Evolutionary conservation across 2,888 invertebrate species (phyloP).

Genomic region (Anodontia alba): DNA sequence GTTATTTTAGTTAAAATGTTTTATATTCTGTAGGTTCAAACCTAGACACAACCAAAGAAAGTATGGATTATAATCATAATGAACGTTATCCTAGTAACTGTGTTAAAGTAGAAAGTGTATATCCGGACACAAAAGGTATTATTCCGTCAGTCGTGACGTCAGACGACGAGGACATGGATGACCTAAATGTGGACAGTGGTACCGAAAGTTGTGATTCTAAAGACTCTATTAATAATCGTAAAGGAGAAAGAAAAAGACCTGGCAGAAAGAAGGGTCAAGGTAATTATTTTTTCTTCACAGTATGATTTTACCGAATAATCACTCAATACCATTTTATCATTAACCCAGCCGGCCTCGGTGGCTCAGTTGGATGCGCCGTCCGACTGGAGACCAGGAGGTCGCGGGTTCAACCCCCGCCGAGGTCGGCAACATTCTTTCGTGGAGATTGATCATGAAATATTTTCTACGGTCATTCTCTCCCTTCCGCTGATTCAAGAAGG

Average conservation of each 20-base stretch:
- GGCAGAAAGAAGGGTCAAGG: constrained; percentile 80
- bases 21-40: background rate
- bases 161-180: constrained; percentile 44
- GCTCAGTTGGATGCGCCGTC: too few species aligned
- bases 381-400: too few species aligned
- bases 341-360: too few species aligned
- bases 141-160: constrained; percentile 45
- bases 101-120: constrained; percentile 6
- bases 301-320: too few species aligned
- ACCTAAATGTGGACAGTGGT: constrained; percentile 43
- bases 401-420: too few species aligned
- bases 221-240: constrained; percentile 39
- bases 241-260: constrained; percentile 66
- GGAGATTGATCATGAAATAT: too few species aligned
- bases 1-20: too few species aligned
- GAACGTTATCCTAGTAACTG: constrained; percentile 47
- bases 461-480: too few species aligned
- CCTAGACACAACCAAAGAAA: background rate
- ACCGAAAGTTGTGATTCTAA: constrained; percentile 58
- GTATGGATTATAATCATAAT: background rate
- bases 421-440: too few species aligned
- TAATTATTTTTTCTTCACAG: too few species aligned
- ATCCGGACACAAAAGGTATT: background rate
- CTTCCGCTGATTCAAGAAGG: too few species aligned
- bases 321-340: too few species aligned